Conservation (phyloP, 1,140 invertebrate genomes). For the Metopolophium dirhodum region DNA sequence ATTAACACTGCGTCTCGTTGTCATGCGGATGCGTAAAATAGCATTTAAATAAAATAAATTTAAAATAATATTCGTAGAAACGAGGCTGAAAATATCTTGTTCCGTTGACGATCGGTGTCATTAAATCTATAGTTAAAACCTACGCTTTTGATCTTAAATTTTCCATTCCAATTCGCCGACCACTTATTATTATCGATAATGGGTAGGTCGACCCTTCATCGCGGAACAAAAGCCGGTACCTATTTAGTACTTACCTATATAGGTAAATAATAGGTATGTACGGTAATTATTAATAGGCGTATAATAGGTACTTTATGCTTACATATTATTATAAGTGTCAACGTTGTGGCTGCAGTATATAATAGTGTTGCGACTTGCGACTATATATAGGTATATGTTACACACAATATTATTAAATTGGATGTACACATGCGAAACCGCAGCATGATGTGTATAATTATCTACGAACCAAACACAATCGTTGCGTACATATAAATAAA, state of each 20-base stretch:
- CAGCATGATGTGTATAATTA: not conserved
- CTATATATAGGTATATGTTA: not conserved
- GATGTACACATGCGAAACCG: not conserved
- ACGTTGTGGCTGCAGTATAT: not conserved
- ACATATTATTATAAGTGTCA: not conserved
- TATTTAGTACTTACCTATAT: no score
- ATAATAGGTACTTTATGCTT: not conserved
- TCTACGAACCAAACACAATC: not conserved
- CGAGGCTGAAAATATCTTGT: not conserved
- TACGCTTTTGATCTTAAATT: not conserved
- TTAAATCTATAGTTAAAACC: not conserved
- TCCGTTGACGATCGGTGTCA: not conserved
- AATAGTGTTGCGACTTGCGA: no score
- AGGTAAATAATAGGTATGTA: no score
- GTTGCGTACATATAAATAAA: not conserved
- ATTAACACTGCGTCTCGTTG: no score
- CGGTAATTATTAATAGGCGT: not conserved
- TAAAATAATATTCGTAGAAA: not conserved
- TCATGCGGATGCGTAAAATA: not conserved
- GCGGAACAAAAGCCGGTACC: not conserved
- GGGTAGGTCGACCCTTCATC: not conserved
- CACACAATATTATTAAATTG: not conserved
- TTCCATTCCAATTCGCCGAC: not conserved
- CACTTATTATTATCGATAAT: not conserved
- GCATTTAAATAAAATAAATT: not conserved